Conservation (phyloP, 2,113 vertebrate genomes). For the Murina feae region DNA sequence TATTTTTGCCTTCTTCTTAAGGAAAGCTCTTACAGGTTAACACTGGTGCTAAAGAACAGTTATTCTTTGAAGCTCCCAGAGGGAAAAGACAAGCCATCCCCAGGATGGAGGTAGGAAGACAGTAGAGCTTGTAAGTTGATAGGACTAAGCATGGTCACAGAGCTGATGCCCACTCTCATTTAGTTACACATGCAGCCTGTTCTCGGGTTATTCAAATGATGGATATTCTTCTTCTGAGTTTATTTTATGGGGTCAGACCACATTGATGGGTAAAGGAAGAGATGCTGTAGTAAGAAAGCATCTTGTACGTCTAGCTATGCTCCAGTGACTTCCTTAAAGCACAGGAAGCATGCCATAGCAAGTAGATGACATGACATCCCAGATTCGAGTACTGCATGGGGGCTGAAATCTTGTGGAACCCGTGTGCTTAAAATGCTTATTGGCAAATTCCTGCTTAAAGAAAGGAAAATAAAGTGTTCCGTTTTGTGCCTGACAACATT, state of each 20-base stretch:
- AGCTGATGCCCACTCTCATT: background rate
- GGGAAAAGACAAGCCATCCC: constrained; percentile 95
- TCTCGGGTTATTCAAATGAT: background rate
- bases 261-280: constrained; percentile 11
- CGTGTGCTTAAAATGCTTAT: background rate
- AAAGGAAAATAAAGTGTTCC: background rate
- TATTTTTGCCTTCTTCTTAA: constrained; percentile 73
- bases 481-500: background rate
- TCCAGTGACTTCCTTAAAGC: background rate
- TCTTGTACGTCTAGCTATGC: background rate
- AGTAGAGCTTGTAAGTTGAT: background rate
- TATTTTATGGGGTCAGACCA: background rate
- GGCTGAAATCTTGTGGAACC: background rate
- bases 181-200: background rate
- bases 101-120: constrained; percentile 86
- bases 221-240: background rate
- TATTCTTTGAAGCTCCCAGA: constrained; percentile 98
- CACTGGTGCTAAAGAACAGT: constrained; percentile 96
- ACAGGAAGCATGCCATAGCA: background rate
- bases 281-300: background rate
- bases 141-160: background rate
- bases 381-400: background rate
- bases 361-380: background rate
- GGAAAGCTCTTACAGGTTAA: constrained; percentile 98
- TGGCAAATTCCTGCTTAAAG: background rate